Base-by-base conservation (phyloP, 2,113 vertebrate genomes). In the Polyodon spathula region DNA sequence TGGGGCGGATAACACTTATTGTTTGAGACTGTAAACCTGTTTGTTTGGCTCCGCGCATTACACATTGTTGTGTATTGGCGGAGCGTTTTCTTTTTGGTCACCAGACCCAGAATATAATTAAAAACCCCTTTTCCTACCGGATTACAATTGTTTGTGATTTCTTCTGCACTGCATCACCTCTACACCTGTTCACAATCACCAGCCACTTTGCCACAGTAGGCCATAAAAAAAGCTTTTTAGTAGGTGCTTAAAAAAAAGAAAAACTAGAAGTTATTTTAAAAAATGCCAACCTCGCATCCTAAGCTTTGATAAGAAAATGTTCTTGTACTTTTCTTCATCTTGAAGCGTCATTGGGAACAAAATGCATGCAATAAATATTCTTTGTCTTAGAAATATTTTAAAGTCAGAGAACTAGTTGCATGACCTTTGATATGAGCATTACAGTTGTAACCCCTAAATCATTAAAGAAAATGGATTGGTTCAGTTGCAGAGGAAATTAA, bases 201-300 rank as follows among this genome's bases (percentile, higher is more conserved):
- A n/a, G n/a, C n/a, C n/a, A n/a, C n/a, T n/a, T n/a, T n/a, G n/a
- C n/a, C n/a, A n/a, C n/a, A n/a, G n/a, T n/a, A n/a, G n/a, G n/a
- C n/a, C n/a, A n/a, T n/a, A n/a, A n/a, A n/a, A n/a, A n/a, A n/a
- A n/a, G n/a, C n/a, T 2, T 51, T 12, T 61, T 7, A 48, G 68
- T 44, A 46, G 70, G 59, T n/a, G 64, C 65, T 62, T 58, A 10
- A 51, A 58, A 58, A 63, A 6, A 37, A 63, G 43, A 60, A 54
- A 43, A 37, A 54, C 66, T 63, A 6, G 1, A 27, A 39, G 57
- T 40, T 17, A 46, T 67, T 67, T 68, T 68, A 15, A 54, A 59
- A 76, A 80, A 83, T 79, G 73, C 73, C 66, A 78, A 43, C 15
- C 15, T 62, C 53, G 70, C 62, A 64, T 58, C 60, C 63, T 40